Evolutionary conservation across 2,113 vertebrate genomes (phyloP), one percentile per base, ranked within the genome.

Genomic region (Leuciscus idus): DNA sequence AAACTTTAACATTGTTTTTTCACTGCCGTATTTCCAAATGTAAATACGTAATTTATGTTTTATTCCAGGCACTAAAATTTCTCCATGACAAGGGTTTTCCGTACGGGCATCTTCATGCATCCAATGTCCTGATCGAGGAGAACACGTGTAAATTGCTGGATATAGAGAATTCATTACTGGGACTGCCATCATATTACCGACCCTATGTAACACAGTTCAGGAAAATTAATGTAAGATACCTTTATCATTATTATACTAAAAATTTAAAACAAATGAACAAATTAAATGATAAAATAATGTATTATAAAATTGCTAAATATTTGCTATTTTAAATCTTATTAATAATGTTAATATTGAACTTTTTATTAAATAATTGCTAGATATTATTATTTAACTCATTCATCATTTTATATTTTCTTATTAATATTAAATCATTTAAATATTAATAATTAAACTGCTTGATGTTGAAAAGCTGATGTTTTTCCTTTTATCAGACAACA

Each of bases 111-210:
- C 96, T 99, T 39, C 97, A 99, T 0, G 89, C 97, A 0, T 96
- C 96, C 73, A 99, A 99, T 23, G 94, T 99, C 28, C 91, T 98
- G 64, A 50, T 99, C 55, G 97, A 99, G 10, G 97, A 97, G 0
- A 96, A 96, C 64, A 95, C 94, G 0, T 99, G 98, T 93, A 96
- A 95, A 73, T 93, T 99, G 86, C 90, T 96, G 86, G 98, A 99
- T 66, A 91, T 99, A 3, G 98, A 99, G 93, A 99, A 98, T 87
- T 96, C 97, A 50, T 86, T 99, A 21, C 89, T 99, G 90, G 98
- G 98, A 89, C 95, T 99, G 26, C 97, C 98, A 2, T 97, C 97
- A 0, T 95, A 94, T 88, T 97, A 98, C 89, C 92, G 98, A 55
- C 95, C 97, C 0, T 94, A 96, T 72, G 95, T 98, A 83, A 95